Base-by-base conservation (phyloP, 2,888 invertebrate species). In the Malthinus seriepunctatus region DNA sequence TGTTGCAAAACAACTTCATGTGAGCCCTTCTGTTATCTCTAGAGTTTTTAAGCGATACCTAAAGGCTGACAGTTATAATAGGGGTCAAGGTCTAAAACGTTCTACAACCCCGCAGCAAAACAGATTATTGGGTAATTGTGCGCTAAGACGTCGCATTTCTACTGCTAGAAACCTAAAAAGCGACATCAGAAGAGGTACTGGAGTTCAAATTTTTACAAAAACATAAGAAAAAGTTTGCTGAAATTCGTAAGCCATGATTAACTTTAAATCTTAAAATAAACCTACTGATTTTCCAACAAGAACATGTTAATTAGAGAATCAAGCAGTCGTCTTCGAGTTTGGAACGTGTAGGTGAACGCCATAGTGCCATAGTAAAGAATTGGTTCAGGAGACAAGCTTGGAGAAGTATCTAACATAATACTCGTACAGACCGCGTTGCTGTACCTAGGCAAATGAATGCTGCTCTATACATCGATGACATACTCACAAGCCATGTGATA, bases 161-260 rank as follows among this genome's bases (percentile, higher is more conserved):
- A 47, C 32, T 10, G 32, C 47, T 31, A 47, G 32, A 32, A 6
- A 47, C 32, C 47, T 32, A 2, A 23, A 47, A n/a, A 32, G 10
- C 23, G 9, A 47, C 47, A 3, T 12, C 12, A 47, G 10, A 31
- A 32, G 32, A n/a, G 23, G 3, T n/a, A 14, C 6, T 32, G 31
- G 47, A 31, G 32, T 32, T 11, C 32, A 32, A 32, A 6, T 32
- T 32, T 32, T 23, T 47, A 47, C 47, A 33, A 31, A 47, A 32
- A 47, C 10, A 10, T 47, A 47, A 32, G 47, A 32, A 47, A 32
- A n/a, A 47, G 47, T 1, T 47, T 47, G 47, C 32, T n/a, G 12
- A 32, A 47, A n/a, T n/a, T n/a, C n/a, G n/a, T n/a, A 32, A 8
- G 32, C 32, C n/a, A n/a, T n/a, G n/a, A n/a, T n/a, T n/a, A 47